phyloP scores from a whole-genome alignment of 1,140 invertebrate species.

The Colletes gigas region DNA sequence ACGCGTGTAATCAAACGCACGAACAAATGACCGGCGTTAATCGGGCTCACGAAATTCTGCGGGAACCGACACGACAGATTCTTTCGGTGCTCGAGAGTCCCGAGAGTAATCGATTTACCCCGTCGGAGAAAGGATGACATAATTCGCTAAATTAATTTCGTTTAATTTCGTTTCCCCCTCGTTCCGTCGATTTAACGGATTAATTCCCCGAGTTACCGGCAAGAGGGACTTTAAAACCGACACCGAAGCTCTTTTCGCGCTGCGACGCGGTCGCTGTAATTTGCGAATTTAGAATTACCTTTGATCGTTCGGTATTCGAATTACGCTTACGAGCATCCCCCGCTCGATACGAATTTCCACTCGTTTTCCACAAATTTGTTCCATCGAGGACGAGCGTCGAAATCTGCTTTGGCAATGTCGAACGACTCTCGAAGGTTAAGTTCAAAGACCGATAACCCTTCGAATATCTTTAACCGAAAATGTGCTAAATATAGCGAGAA shows the following conservation, averaged over 20 bases:
- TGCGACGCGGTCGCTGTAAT: slow-evolving; percentile 4
- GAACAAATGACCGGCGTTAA: background rate
- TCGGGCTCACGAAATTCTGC: slow-evolving; percentile 8
- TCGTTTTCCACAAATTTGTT: background rate
- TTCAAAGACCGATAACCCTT: background rate
- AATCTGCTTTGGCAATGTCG: background rate
- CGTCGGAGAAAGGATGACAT: background rate
- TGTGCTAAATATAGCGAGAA: too few relatives aligned
- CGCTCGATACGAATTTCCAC: background rate
- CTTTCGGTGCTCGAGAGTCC: background rate
- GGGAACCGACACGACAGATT: background rate
- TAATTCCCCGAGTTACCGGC: slow-evolving; percentile 21
- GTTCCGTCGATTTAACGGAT: slow-evolving; percentile 40
- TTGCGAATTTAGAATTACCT: slow-evolving; percentile 27
- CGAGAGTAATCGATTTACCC: slow-evolving; percentile 24
- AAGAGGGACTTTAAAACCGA: slow-evolving; percentile 21
- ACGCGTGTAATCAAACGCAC: background rate
- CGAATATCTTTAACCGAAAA: background rate
- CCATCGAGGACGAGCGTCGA: background rate
- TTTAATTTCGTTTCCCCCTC: slow-evolving; percentile 28
- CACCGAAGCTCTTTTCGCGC: background rate
- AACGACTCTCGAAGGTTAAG: background rate
- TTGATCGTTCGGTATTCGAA: slow-evolving; percentile 15
- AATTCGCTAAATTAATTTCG: slow-evolving; percentile 40
- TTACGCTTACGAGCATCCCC: slow-evolving; percentile 1